These are phyloP conservation scores for Fistularia commersonii DNA, from an alignment of 2,797 vertebrate species.

Conservation along the genomic window DNA sequence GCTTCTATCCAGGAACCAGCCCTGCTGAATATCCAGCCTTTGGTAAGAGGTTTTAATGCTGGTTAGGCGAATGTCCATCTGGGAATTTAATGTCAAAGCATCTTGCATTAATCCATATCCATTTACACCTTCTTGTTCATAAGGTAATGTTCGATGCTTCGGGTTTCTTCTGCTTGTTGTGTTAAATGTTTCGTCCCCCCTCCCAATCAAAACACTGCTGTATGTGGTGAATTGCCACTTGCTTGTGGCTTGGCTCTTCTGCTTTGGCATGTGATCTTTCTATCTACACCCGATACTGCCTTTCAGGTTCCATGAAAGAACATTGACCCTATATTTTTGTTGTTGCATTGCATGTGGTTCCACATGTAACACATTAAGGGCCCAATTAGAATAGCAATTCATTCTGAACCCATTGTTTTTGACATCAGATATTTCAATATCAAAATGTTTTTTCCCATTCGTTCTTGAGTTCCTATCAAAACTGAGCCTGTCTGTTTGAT, in stretches of 20 bases:
- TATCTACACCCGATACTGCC: slow-evolving; percentile 65
- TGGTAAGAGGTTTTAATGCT: slow-evolving; percentile 72
- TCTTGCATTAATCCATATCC: not conserved
- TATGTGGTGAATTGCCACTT: slow-evolving; percentile 43
- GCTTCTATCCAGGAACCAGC: slow-evolving; percentile 90
- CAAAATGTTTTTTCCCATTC: no score
- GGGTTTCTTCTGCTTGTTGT: slow-evolving; percentile 13
- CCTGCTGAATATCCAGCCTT: slow-evolving; percentile 88
- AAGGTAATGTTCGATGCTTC: slow-evolving; percentile 1
- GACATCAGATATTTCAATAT: no score
- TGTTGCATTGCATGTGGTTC: not conserved
- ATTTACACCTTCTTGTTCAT: slow-evolving; percentile 2
- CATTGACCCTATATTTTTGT: slow-evolving; percentile 4
- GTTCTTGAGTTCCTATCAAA: no score
- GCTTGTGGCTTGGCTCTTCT: slow-evolving; percentile 58
- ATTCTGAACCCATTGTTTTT: no score
- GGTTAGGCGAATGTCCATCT: not conserved
- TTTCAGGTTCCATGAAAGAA: slow-evolving; percentile 70
- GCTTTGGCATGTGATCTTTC: slow-evolving; percentile 64
- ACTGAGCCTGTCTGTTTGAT: no score
- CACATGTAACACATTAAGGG: not conserved
- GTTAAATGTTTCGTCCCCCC: slow-evolving; percentile 18
- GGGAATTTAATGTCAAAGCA: not conserved
- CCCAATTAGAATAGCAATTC: no score
- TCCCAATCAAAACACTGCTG: slow-evolving; percentile 32